Conservation (phyloP, 2,888 invertebrate genomes). For the Notodonta ziczac region DNA sequence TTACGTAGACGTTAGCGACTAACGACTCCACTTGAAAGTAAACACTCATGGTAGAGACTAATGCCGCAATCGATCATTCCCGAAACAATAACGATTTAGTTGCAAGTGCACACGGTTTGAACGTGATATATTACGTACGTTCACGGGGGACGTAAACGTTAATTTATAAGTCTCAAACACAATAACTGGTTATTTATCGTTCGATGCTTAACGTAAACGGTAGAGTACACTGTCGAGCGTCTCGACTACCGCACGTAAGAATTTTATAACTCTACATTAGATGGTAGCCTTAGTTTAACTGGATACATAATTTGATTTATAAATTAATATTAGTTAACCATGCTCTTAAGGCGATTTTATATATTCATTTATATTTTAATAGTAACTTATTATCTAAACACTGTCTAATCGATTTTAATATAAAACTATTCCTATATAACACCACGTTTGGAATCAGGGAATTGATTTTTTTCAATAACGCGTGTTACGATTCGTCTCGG, state of each 20-base stretch:
- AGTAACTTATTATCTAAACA: too few species aligned
- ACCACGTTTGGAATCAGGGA: too few species aligned
- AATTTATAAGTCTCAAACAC: slow-evolving; percentile 51
- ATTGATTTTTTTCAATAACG: too few species aligned
- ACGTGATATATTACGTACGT: slow-evolving; percentile 42
- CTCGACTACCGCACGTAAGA: neutral
- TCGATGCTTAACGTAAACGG: neutral
- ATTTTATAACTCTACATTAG: neutral
- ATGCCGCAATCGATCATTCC: slow-evolving; percentile 21
- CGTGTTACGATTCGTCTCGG: slow-evolving; percentile 4
- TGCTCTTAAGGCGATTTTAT: neutral
- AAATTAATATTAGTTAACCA: neutral
- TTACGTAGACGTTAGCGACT: too few species aligned
- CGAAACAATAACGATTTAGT: slow-evolving; percentile 25
- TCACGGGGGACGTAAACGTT: slow-evolving; percentile 25
- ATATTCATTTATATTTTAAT: too few species aligned
- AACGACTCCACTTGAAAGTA: too few species aligned
- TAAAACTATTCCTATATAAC: too few species aligned
- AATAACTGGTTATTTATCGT: slow-evolving; percentile 41
- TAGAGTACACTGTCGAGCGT: neutral
- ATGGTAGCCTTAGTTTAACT: too few species aligned
- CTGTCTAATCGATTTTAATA: too few species aligned
- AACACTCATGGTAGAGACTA: too few species aligned
- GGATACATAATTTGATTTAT: neutral
- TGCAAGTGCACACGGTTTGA: slow-evolving; percentile 35